These are phyloP conservation scores for Stenodema calcarata DNA, from an alignment of 2,888 invertebrate species.

Conservation along the genomic window DNA sequence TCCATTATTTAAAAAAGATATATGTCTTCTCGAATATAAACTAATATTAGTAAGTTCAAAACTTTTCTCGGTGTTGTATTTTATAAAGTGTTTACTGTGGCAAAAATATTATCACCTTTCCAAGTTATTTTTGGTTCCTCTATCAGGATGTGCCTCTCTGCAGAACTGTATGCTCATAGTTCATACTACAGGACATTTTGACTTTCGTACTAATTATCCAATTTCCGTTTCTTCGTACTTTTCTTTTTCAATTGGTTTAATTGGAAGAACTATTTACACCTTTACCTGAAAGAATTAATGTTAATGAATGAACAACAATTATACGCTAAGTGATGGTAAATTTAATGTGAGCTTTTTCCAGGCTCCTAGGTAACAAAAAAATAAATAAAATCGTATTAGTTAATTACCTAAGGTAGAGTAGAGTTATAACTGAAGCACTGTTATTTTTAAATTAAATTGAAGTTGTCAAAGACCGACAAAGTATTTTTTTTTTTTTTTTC, in stretches of 20 bases:
- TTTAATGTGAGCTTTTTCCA: slow-evolving; percentile 18
- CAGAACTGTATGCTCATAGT: slow-evolving; percentile 23
- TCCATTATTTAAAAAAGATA: slow-evolving; percentile 51
- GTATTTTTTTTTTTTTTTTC: slow-evolving; percentile 10
- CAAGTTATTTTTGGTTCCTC: slow-evolving; percentile 20
- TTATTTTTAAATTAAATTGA: slow-evolving; percentile 49
- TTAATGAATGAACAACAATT: slow-evolving; percentile 36
- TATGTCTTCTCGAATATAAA: slow-evolving; percentile 53
- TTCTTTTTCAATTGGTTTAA: slow-evolving; percentile 3
- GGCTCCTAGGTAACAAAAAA: slow-evolving; percentile 6
- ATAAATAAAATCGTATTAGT: slow-evolving; percentile 22
- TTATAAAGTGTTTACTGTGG: slow-evolving; percentile 52
- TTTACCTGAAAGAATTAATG: slow-evolving; percentile 22
- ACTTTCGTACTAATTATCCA: not conserved
- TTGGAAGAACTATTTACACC: not conserved
- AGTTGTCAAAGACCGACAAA: slow-evolving; percentile 34
- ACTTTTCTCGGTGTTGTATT: slow-evolving; percentile 54
- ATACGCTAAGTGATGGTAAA: slow-evolving; percentile 39
- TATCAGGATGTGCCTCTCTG: slow-evolving; percentile 23
- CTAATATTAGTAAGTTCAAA: slow-evolving; percentile 51
- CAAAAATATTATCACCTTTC: slow-evolving; percentile 29
- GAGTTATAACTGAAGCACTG: slow-evolving; percentile 49
- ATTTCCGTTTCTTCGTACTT: not conserved
- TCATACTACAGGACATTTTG: not conserved
- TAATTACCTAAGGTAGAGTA: slow-evolving; percentile 50